phyloP scores from a whole-genome alignment of 1,140 invertebrate genomes.

The Drosophila nebulosa region DNA sequence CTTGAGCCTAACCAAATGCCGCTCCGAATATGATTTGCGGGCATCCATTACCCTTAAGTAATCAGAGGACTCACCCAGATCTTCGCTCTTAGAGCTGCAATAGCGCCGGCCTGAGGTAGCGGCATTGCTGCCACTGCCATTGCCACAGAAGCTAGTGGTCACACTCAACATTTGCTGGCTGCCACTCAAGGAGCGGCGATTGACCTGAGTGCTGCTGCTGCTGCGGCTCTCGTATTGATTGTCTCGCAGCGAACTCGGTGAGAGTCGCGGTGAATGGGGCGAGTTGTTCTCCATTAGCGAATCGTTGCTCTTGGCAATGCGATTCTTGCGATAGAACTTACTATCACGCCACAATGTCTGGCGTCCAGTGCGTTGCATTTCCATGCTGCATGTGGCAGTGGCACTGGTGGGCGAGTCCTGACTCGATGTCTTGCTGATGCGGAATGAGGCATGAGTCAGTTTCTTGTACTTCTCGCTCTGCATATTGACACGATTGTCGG shows the following conservation, averaged over 20 bases:
- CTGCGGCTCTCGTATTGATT: constrained; percentile 72
- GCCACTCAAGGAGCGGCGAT: constrained; percentile 56
- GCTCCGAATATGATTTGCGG: constrained; percentile 76
- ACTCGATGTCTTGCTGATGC: constrained; percentile 70
- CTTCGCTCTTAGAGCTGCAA: constrained; percentile 78
- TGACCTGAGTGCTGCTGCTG: constrained; percentile 62
- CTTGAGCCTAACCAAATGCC: constrained; percentile 73
- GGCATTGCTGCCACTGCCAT: constrained; percentile 3
- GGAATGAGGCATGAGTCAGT: constrained; percentile 76
- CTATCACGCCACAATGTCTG: constrained; percentile 78
- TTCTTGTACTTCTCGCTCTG: constrained; percentile 80
- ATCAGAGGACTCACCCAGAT: constrained; percentile 66
- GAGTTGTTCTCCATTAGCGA: constrained; percentile 70
- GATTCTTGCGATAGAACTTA: constrained; percentile 79
- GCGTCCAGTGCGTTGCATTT: constrained; percentile 63
- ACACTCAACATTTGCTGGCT: constrained; percentile 69
- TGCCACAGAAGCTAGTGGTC: constrained; percentile 72
- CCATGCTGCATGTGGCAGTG: constrained; percentile 44
- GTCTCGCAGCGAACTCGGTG: constrained; percentile 71
- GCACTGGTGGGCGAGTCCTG: constrained; percentile 37
- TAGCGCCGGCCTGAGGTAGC: constrained; percentile 32
- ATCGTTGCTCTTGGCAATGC: constrained; percentile 80
- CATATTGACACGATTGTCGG: constrained; percentile 79
- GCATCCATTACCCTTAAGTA: constrained; percentile 75
- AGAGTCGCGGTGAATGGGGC: constrained; percentile 62